phyloP scores from a whole-genome alignment of 2,113 vertebrate species.

The Syrrhaptes paradoxus region DNA sequence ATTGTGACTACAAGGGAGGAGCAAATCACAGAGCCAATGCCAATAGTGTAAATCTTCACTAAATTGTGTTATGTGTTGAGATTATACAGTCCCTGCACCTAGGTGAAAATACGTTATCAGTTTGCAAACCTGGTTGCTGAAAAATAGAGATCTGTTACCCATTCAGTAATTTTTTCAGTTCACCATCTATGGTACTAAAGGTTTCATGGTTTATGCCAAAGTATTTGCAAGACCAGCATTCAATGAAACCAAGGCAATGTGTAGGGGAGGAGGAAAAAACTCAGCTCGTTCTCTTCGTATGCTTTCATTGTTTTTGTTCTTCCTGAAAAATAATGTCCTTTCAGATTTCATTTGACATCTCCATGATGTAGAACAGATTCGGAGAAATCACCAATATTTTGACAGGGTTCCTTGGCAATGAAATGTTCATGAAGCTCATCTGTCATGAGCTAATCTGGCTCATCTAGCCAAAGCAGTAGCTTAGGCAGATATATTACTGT shows the following conservation, averaged over 20 bases:
- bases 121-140: background rate
- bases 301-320: conserved; percentile 72
- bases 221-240: background rate
- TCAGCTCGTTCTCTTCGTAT: conserved; percentile 32
- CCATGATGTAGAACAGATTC: conserved; percentile 77
- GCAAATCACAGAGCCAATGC: background rate
- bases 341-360: conserved; percentile 72
- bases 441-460: conserved; percentile 75
- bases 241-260: background rate
- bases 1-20: background rate
- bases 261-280: background rate
- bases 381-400: conserved; percentile 78
- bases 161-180: background rate
- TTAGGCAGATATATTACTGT: conserved; percentile 59
- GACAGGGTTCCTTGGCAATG: conserved; percentile 77
- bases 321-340: conserved; percentile 74
- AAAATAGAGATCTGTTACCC: background rate
- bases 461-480: conserved; percentile 74
- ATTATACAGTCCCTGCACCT: background rate
- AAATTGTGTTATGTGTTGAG: background rate
- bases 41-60: background rate
- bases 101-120: background rate
- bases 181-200: background rate
- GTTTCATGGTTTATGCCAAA: background rate
- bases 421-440: conserved; percentile 75